Conservation (phyloP, 2,797 vertebrate species). For the Etheostoma perlongum region DNA sequence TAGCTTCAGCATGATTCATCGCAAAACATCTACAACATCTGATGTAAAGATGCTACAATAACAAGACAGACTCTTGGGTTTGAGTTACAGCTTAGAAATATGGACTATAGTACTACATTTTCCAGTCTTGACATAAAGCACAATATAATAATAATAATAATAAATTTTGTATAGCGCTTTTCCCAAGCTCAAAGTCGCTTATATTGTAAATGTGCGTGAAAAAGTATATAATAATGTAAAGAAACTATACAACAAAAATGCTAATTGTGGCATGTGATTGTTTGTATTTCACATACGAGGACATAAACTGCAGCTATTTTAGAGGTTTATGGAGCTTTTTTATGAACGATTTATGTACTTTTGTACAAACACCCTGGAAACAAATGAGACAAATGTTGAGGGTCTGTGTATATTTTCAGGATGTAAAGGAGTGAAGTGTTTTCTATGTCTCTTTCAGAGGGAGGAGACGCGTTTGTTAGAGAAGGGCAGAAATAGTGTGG, state of each 20-base stretch:
- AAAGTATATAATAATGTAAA: not conserved
- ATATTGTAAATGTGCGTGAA: no score
- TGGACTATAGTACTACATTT: not conserved
- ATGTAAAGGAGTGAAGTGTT: slow-evolving; percentile 26
- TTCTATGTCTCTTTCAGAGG: slow-evolving; percentile 23
- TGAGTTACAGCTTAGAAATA: not conserved
- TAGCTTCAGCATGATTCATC: not conserved
- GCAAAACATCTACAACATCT: no score
- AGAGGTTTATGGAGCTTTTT: slow-evolving; percentile 50
- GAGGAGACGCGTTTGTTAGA: slow-evolving; percentile 8
- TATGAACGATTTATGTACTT: slow-evolving; percentile 14
- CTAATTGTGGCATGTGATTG: slow-evolving; percentile 31
- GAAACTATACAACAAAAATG: slow-evolving; percentile 48
- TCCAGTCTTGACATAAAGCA: not conserved
- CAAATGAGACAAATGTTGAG: not conserved
- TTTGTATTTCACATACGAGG: slow-evolving; percentile 35
- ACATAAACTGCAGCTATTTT: slow-evolving; percentile 37
- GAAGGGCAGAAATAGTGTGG: slow-evolving; percentile 20
- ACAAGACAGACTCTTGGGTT: no score
- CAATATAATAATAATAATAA: no score
- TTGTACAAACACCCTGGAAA: slow-evolving; percentile 43
- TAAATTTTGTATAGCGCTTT: no score
- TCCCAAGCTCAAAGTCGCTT: no score
- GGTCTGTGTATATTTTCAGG: slow-evolving; percentile 9
- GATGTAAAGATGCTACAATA: no score